phyloP scores from a whole-genome alignment of 2,113 vertebrate genomes.

The Psophia crepitans region DNA sequence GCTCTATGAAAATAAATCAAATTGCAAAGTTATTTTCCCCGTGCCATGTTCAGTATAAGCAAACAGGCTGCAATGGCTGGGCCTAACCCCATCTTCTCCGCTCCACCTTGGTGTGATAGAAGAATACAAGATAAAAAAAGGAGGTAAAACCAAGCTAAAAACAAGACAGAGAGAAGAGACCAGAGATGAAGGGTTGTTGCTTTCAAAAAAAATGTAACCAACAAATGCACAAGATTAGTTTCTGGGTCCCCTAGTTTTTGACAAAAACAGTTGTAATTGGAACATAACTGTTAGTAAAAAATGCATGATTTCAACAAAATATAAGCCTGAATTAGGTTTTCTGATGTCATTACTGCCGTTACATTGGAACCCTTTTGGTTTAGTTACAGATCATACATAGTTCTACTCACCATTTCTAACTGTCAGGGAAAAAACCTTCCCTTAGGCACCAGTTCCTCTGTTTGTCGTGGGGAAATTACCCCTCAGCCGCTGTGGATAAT shows the following conservation, averaged over 20 bases:
- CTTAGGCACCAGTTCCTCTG: not conserved
- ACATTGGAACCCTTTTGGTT: not conserved
- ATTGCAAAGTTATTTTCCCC: not conserved
- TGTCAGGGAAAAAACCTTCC: not conserved
- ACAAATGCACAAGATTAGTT: not conserved
- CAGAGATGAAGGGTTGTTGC: not conserved
- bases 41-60: not conserved
- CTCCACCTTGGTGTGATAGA: rapidly evolving
- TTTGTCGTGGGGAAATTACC: not conserved
- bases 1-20: not conserved
- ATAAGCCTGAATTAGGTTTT: not conserved
- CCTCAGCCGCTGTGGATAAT: not conserved
- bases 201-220: not conserved
- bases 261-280: not conserved
- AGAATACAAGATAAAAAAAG: not conserved
- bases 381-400: not conserved
- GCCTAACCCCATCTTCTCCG: not conserved
- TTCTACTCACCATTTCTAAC: not conserved
- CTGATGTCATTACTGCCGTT: not conserved
- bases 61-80: not conserved
- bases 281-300: not conserved
- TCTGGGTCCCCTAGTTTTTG: not conserved
- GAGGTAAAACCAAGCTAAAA: not conserved
- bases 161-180: not conserved
- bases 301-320: not conserved